A percentile compares a stretch with the other conserved stretches of the same genome.
Conservation (phyloP, 2,888 invertebrate genomes). For the Volucella zonaria region DNA sequence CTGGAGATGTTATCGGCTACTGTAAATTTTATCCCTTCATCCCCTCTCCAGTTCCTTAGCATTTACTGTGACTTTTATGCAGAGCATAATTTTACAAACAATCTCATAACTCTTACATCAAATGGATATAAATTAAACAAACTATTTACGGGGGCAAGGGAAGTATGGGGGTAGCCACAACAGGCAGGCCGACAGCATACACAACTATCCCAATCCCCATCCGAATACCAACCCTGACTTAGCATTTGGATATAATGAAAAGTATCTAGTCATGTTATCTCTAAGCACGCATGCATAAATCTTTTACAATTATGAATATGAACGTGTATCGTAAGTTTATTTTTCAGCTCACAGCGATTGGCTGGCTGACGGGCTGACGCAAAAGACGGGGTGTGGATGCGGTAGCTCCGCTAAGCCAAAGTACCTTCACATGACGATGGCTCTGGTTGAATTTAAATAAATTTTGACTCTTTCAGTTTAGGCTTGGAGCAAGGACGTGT, state of each 20-base stretch:
- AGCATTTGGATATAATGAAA: slow-evolving; percentile 64
- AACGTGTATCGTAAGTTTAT: slow-evolving; percentile 65
- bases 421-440: slow-evolving; percentile 40
- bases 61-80: neutral
- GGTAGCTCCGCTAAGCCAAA: neutral
- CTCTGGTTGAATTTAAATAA: slow-evolving; percentile 67
- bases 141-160: slow-evolving; percentile 27
- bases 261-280: slow-evolving; percentile 73
- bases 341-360: slow-evolving; percentile 32
- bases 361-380: neutral
- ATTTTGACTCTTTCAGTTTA: slow-evolving; percentile 52
- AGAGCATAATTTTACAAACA: slow-evolving; percentile 41
- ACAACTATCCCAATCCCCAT: slow-evolving; percentile 38
- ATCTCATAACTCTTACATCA: slow-evolving; percentile 61
- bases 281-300: slow-evolving; percentile 70
- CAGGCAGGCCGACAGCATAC: neutral
- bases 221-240: slow-evolving; percentile 16
- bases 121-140: slow-evolving; percentile 68
- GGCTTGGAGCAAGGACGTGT: slow-evolving; percentile 59
- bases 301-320: slow-evolving; percentile 68
- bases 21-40: slow-evolving; percentile 42
- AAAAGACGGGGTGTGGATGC: slow-evolving; percentile 4
- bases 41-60: slow-evolving; percentile 4
- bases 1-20: slow-evolving; percentile 48
- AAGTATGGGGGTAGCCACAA: no score